phyloP scores from a whole-genome alignment of 2,113 vertebrate genomes.

The Fulica atra region DNA sequence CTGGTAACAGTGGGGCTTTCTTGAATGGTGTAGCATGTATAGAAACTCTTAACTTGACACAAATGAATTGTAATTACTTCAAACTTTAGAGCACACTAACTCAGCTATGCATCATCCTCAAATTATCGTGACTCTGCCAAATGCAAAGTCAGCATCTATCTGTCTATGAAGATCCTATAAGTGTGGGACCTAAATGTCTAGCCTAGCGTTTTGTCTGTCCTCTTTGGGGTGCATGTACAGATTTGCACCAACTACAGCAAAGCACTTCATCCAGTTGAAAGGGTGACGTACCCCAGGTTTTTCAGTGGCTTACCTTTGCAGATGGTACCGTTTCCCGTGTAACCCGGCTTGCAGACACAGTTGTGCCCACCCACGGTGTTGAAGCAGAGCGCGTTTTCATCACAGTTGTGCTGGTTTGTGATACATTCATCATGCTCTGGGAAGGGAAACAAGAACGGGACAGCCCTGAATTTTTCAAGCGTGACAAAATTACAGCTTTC shows the following conservation, averaged over 20 bases:
- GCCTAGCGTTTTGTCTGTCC: not conserved
- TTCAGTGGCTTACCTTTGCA: conserved; percentile 87
- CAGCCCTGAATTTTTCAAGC: not conserved
- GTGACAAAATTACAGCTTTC: not conserved
- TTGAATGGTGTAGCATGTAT: not conserved
- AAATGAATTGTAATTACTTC: not conserved
- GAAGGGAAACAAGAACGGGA: conserved; percentile 41
- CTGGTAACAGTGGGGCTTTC: not conserved
- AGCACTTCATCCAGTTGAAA: not conserved
- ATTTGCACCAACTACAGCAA: not conserved
- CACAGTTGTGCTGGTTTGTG: conserved; percentile 92
- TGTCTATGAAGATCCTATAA: not conserved
- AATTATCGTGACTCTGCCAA: not conserved
- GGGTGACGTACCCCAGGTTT: accelerated
- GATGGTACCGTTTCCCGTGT: conserved; percentile 90
- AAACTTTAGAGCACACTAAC: not conserved
- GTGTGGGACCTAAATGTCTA: not conserved
- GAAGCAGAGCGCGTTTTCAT: conserved; percentile 94
- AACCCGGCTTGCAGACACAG: conserved; percentile 95
- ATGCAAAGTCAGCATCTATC: not conserved
- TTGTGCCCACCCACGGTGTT: conserved; percentile 97
- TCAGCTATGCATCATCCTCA: not conserved
- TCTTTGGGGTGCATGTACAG: not conserved
- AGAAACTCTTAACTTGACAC: not conserved
- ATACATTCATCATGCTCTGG: conserved; percentile 94